A percentile compares a stretch with the other conserved stretches of the same genome.
phyloP scores from a whole-genome alignment of 2,797 vertebrate species.

The Trematomus bernacchii region DNA sequence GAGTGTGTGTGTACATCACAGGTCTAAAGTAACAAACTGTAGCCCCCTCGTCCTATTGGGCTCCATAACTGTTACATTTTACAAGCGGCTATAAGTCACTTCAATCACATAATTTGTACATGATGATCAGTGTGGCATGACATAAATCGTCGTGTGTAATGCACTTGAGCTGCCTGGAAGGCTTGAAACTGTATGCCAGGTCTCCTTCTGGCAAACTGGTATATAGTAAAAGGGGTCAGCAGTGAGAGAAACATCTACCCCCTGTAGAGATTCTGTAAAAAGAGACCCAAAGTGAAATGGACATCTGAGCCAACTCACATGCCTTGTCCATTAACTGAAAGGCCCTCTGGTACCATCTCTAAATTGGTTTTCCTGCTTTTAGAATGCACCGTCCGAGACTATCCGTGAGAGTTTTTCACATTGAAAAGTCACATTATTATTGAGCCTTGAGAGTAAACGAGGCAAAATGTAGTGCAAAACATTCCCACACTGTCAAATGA shows the following conservation, averaged over 20 bases:
- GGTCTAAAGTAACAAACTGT: slow-evolving; percentile 30
- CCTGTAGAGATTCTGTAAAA: slow-evolving; percentile 70
- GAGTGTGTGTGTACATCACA: not conserved
- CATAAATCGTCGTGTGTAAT: slow-evolving; percentile 66
- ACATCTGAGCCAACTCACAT: slow-evolving; percentile 69
- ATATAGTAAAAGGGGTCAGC: slow-evolving; percentile 32
- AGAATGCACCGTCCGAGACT: slow-evolving; percentile 13
- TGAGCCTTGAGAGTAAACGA: slow-evolving; percentile 27
- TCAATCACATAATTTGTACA: slow-evolving; percentile 38
- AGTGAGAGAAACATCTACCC: slow-evolving; percentile 49
- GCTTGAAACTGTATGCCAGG: slow-evolving; percentile 48
- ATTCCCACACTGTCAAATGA: slow-evolving; percentile 33
- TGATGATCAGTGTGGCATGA: slow-evolving; percentile 46
- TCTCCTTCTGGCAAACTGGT: slow-evolving; percentile 42
- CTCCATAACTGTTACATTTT: not conserved
- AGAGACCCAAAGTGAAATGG: slow-evolving; percentile 64
- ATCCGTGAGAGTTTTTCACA: not conserved
- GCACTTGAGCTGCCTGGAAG: slow-evolving; percentile 45
- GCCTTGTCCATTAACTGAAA: slow-evolving; percentile 41
- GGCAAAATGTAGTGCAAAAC: slow-evolving; percentile 11
- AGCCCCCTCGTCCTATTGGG: not conserved
- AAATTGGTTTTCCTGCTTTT: slow-evolving; percentile 43
- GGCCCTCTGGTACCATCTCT: slow-evolving; percentile 35
- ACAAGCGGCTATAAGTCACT: slow-evolving; percentile 45
- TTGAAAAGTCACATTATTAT: slow-evolving; percentile 8